Base-by-base conservation (phyloP, 2,888 invertebrate species). In the Seladonia tumulorum region DNA sequence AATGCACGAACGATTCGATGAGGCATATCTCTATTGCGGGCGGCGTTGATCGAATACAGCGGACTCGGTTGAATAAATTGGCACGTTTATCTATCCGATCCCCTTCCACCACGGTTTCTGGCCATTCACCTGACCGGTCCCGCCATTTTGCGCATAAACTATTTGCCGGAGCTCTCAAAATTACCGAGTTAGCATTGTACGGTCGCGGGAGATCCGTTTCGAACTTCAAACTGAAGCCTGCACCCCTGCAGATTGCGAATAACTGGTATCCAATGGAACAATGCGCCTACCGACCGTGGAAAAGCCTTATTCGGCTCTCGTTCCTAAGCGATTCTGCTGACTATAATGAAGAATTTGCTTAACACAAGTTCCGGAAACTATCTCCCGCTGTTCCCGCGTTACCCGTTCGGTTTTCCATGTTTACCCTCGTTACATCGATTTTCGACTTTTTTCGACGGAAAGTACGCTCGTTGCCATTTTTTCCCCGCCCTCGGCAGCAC, bases 171-270 rank as follows among this genome's bases (percentile, higher is more conserved):
- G 68, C 79, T 89, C 89, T 87, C 90, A 90, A 92, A 92, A 92
- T 92, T 89, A 92, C 91, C 89, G 86, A 88, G 89, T 82, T 87
- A 90, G 90, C 90, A 88, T 92, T 90, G 88, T 88, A 86, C 76
- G 79, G 66, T 68, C 81, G 79, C 35, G 76, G 47, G 82, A 82
- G 82, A 89, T 89, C 90, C 82, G 85, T 87, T 85, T 86, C 74
- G 78, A 87, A 90, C 86, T 90, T 90, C 84, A 86, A 90, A 88
- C 87, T 85, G 82, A 84, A 87, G 79, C 84, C 85, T 81, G 88
- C 81, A 76, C 79, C 82, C 74, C 70, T 82, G 86, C 86, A 89
- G 87, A 88, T 89, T 86, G 85, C 84, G 77, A 88, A 88, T 89
- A 89, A 90, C 84, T 73, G 83, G 80, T 82, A 76, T 82, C 82